Percentiles rank a stretch among this genome's conserved stretches.
Evolutionary conservation across 2,888 invertebrate genomes (phyloP).

Genomic region (Lochmaea crataegi): DNA sequence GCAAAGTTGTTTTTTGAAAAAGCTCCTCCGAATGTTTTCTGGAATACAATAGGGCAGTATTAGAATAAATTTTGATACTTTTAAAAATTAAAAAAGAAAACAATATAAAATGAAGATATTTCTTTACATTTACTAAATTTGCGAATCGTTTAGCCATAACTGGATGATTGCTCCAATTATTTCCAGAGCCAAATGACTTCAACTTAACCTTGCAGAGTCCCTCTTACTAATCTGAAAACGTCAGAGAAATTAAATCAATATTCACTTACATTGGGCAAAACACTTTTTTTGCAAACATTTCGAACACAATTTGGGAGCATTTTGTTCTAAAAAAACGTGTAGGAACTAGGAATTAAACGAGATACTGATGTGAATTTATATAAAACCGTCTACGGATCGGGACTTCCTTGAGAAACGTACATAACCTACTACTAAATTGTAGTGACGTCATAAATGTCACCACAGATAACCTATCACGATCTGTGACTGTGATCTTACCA

Average conservation of each 20-base stretch:
- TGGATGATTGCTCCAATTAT: slow-evolving; percentile 25
- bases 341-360: neutral
- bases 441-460: slow-evolving; percentile 10
- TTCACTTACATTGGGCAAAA: slow-evolving; percentile 65
- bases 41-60: slow-evolving; percentile 46
- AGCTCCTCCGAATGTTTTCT: slow-evolving; percentile 60
- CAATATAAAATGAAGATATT: slow-evolving; percentile 17
- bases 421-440: neutral
- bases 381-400: neutral
- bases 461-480: too few relatives aligned
- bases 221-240: slow-evolving; percentile 31
- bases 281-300: slow-evolving; percentile 61
- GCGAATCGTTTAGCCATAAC: slow-evolving; percentile 51
- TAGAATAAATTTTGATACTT: neutral
- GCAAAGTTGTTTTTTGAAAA: slow-evolving; percentile 65
- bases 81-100: slow-evolving; percentile 26
- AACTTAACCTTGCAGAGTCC: slow-evolving; percentile 54
- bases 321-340: slow-evolving; percentile 43
- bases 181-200: slow-evolving; percentile 46
- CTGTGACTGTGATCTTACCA: too few relatives aligned
- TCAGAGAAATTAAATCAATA: slow-evolving; percentile 39
- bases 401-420: neutral
- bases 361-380: neutral
- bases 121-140: slow-evolving; percentile 52
- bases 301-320: slow-evolving; percentile 66